A percentile compares a stretch with the other conserved stretches of the same genome.
These are phyloP conservation scores for Furcula furcula DNA, from an alignment of 2,888 invertebrate species.

Conservation along the genomic window DNA sequence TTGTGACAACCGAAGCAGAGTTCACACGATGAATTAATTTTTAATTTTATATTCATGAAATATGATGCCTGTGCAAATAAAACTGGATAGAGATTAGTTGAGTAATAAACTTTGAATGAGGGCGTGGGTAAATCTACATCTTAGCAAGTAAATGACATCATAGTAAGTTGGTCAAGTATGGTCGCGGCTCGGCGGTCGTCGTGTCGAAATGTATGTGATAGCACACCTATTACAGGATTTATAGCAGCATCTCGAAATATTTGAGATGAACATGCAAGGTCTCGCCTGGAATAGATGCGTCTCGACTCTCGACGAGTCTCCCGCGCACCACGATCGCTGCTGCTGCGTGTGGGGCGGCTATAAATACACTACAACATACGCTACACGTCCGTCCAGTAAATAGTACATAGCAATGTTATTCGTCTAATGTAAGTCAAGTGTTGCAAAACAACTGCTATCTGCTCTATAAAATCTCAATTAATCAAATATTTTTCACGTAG, in stretches of 20 bases:
- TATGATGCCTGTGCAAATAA: background rate
- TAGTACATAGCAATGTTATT: slow-evolving; percentile 40
- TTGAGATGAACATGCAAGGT: slow-evolving; percentile 57
- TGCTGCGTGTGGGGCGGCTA: slow-evolving; percentile 75
- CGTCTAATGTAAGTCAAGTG: slow-evolving; percentile 36
- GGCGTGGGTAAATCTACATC: slow-evolving; percentile 5
- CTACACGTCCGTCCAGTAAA: slow-evolving; percentile 54
- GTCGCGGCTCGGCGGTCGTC: background rate
- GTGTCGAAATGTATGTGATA: background rate
- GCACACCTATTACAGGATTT: slow-evolving; percentile 5
- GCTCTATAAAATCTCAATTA: background rate
- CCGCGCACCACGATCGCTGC: slow-evolving; percentile 60
- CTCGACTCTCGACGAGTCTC: slow-evolving; percentile 54
- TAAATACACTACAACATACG: slow-evolving; percentile 65
- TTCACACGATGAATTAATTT: no score
- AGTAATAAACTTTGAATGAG: slow-evolving; percentile 2
- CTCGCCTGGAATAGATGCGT: slow-evolving; percentile 69
- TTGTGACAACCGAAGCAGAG: no score
- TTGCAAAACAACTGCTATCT: slow-evolving; percentile 1
- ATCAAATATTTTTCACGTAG: no score
- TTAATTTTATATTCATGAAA: no score
- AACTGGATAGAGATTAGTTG: background rate
- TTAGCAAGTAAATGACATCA: slow-evolving; percentile 8
- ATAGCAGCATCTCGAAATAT: slow-evolving; percentile 18
- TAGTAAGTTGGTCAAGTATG: slow-evolving; percentile 2